A percentile compares a stretch with the other conserved stretches of the same genome.
These are phyloP conservation scores for Salminus brasiliensis DNA, from an alignment of 2,113 vertebrate species.

Conservation along the genomic window DNA sequence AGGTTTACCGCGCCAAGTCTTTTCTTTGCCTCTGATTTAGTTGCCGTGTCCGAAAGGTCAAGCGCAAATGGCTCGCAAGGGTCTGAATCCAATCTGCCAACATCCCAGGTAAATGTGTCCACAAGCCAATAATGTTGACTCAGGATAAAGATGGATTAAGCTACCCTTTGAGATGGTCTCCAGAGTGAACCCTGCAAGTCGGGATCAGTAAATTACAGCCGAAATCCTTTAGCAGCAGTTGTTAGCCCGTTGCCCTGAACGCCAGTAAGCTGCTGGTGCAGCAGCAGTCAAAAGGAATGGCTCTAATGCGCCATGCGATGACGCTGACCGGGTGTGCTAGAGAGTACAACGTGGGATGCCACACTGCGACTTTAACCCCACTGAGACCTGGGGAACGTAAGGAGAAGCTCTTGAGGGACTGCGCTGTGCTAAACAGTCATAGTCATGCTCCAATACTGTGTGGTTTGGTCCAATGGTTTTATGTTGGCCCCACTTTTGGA, in stretches of 20 bases:
- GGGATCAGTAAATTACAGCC: conserved; percentile 8
- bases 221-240: neutral
- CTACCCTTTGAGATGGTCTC: neutral
- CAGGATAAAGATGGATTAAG: conserved; percentile 4
- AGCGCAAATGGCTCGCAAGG: conserved; percentile 17
- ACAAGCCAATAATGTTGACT: conserved; percentile 2
- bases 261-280: neutral
- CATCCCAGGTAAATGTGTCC: conserved; percentile 13
- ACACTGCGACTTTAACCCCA: too few relatives aligned
- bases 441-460: too few relatives aligned
- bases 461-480: too few relatives aligned
- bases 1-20: neutral
- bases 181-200: neutral
- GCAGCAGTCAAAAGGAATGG: too few relatives aligned
- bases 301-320: too few relatives aligned
- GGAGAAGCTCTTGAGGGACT: too few relatives aligned
- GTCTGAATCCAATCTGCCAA: conserved; percentile 18
- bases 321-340: too few relatives aligned
- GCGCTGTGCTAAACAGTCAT: too few relatives aligned
- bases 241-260: neutral
- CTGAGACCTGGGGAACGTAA: too few relatives aligned
- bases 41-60: neutral
- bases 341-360: too few relatives aligned
- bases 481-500: too few relatives aligned
- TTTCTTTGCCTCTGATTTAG: neutral